Evolutionary conservation across 2,797 vertebrate species (phyloP).

Genomic region (Holocentrus rufus): DNA sequence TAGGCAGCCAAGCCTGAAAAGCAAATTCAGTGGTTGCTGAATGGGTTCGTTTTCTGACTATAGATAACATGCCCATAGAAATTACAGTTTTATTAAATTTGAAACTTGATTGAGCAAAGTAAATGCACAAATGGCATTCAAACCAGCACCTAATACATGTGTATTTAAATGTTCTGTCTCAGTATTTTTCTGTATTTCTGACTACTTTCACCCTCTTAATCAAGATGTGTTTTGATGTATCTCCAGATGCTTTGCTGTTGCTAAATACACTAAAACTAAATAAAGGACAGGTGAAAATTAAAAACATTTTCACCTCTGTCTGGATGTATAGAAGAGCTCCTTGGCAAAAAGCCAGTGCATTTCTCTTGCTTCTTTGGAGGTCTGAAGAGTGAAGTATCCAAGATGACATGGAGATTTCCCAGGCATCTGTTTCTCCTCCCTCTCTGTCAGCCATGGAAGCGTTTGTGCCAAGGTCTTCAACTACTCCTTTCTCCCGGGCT

Average conservation of each 20-base stretch:
- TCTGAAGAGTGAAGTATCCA: conserved; percentile 43
- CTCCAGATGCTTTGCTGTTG: too few species aligned
- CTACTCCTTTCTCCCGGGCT: conserved; percentile 53
- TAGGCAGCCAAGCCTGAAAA: conserved; percentile 43
- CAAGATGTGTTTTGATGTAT: too few species aligned
- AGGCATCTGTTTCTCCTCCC: conserved; percentile 55
- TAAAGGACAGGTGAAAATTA: too few species aligned
- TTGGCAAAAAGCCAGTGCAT: too few species aligned
- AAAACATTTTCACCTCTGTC: too few species aligned
- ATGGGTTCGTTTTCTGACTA: conserved; percentile 10
- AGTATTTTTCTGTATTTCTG: background rate
- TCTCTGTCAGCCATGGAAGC: conserved; percentile 40
- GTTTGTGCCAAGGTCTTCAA: conserved; percentile 63
- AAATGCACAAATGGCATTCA: background rate
- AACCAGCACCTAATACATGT: background rate
- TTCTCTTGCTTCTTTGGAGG: conserved; percentile 4
- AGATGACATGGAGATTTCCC: conserved; percentile 60
- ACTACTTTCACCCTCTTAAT: too few species aligned
- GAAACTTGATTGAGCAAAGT: background rate
- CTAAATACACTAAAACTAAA: too few species aligned
- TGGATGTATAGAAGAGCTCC: too few species aligned
- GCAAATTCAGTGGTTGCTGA: conserved; percentile 27
- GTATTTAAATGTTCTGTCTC: background rate
- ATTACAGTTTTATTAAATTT: background rate
- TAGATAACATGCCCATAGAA: conserved; percentile 33